Evolutionary conservation across 2,113 vertebrate species (phyloP), one percentile per base, ranked within the genome.

Genomic region (Phyllostomus hastatus): DNA sequence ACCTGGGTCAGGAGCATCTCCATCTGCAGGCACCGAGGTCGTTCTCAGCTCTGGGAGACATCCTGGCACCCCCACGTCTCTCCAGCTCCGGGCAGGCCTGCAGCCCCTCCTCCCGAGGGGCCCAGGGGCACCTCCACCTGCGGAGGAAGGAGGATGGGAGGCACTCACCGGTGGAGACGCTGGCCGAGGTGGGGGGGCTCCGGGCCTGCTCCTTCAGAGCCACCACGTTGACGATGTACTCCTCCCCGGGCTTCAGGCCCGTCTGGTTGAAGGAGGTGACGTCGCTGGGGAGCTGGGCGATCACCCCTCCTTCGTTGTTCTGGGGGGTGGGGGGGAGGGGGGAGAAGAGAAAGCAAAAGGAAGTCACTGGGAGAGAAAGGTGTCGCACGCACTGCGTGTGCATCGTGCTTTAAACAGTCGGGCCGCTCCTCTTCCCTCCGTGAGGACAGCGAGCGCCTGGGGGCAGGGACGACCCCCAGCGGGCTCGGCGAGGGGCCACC

Each of bases 261-360:
- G 99, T 99, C 98, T 99, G 99, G 96, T 99, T 99, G 98, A 99
- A 99, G 43, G 99, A 99, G 17, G 99, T 99, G 89, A 99, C 99
- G 0, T 98, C 99, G 94, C 99, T 99, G 95, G 99, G 99, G 38
- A 99, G 99, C 98, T 99, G 99, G 17, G 99, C 99, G 0, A 99
- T 99, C 98, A 99, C 99, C 1, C 99, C 99, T 10, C 99, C 99
- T 96, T 99, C 99, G 1, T 99, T 99, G 92, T 99, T 99, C 99
- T 99, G 97, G 50, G 72, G 5, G 52, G 57, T 14, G 1, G 69
- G 38, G 52, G 87, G 80, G 54, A 50, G n/a, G 67, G 41, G 67
- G 54, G 64, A 83, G 57, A 22, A 64, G 76, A 85, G 81, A 79
- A 78, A 81, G 50, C 35, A 85, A 61, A 94, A 38, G 79, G 75